Evolutionary conservation across 2,888 invertebrate genomes (phyloP), one percentile per base, ranked within the genome.

Genomic region (Amphipyra tragopoginis): DNA sequence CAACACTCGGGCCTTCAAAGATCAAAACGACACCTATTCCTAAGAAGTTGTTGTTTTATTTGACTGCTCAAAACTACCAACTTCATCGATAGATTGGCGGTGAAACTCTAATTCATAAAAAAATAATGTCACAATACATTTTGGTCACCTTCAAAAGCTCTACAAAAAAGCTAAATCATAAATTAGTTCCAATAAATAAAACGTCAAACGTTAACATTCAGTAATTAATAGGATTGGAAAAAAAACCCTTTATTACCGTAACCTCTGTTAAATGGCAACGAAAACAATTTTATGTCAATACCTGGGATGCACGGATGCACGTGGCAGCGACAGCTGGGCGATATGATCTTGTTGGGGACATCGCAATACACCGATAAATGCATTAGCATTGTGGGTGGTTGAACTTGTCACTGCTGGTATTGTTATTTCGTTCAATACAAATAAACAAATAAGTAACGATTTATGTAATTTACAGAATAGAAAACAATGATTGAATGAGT

Each of bases 271-370:
- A 44, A 73, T 64, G 59, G 47, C 44, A 65, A 66, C 36, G 61
- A 68, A 63, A 70, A 71, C 62, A 54, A 47, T 70, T 72, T 62
- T 36, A 68, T 71, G 49, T 56, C 65, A 71, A 67, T 77, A 75
- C 77, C 79, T 79, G 80, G 65, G 40, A 57, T 80, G 80, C 81
- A 80, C 85, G 65, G 40, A 56, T 80, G 80, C 81, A 80, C 85
- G 84, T 86, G 84, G 80, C 81, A 75, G 64, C 81, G 86, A 88
- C 90, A 90, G 90, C 90, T 90, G 90, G 81, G 58, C 72, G 90
- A 90, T 90, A 81, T 70, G 72, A 90, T 90, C 90, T 81, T 73
- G 79, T 78, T 69, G 79, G 83, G 83, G 80, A 79, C 75, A 75
- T 76, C 58, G 70, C 73, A 72, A 70, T 80, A 79, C 66, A 45